Evolutionary conservation across 2,113 vertebrate genomes (phyloP), one percentile per base, ranked within the genome.

Genomic region (Parus major): DNA sequence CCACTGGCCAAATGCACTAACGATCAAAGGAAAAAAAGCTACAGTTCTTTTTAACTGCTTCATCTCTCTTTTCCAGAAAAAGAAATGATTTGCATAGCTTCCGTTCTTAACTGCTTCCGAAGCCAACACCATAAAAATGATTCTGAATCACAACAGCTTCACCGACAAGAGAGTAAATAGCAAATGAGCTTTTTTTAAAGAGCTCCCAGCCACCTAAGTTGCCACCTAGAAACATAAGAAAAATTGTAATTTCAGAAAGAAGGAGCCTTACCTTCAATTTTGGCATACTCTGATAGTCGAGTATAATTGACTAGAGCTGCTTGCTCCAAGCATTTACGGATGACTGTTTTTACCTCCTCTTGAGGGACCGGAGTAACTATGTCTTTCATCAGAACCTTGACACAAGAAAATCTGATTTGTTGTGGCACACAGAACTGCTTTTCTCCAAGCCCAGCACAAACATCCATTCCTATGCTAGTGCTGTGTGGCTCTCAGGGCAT

Each of bases 381-480:
- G 95, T 99, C 99, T 97, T 99, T 99, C 99, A 99, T 99, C 96
- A 99, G 98, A 97, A 99, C 99, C 99, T 99, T 97, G 70, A 97
- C 91, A 97, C 69, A 93, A 96, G 93, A 96, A 97, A 92, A 96
- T 93, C 94, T 96, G 94, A 96, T 96, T 97, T 97, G 93, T 97
- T 97, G 96, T 97, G 94, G 95, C 93, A 92, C 88, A 93, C 53
- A 65, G 65, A 81, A 88, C 65, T 92, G 95, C 56, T 90, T 94
- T 90, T 84, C 92, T 90, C 77, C 90, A 92, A 93, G 92, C 91
- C 84, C 77, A 91, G 88, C 87, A 91, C 85, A 72, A 50, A 41
- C 59, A 96, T 47, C 82, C 57, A 57, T 93, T 79, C 88, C 79
- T 72, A 49, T 49, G 25, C 36, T 52, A 81, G 69, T 10, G 19